These are phyloP conservation scores for Procambarus clarkii DNA, from an alignment of 1,140 invertebrate genomes.

Conservation along the genomic window DNA sequence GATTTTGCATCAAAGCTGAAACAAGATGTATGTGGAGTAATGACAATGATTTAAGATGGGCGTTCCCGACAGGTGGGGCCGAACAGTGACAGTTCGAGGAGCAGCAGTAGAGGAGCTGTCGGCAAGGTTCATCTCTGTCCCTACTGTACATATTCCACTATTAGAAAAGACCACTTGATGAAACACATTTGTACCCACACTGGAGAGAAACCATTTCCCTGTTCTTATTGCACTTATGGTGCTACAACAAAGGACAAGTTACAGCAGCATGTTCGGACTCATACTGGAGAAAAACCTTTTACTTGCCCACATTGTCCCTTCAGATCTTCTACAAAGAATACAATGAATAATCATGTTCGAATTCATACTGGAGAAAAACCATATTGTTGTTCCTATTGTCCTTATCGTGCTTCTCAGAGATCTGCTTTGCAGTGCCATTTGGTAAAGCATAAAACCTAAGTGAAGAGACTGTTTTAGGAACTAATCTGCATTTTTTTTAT, in stretches of 20 bases:
- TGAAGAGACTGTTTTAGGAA: too few relatives aligned
- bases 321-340: constrained; percentile 7
- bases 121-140: constrained; percentile 47
- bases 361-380: constrained; percentile 32
- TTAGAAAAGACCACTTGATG: constrained; percentile 51
- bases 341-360: background rate
- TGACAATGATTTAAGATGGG: constrained; percentile 32
- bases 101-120: constrained; percentile 22
- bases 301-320: constrained; percentile 22
- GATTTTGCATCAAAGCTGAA: too few relatives aligned
- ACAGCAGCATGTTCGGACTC: constrained; percentile 21
- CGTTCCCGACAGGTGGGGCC: constrained; percentile 50
- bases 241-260: constrained; percentile 37
- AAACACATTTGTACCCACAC: constrained; percentile 46
- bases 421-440: constrained; percentile 7
- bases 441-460: constrained; percentile 13
- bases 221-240: constrained; percentile 28
- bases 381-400: background rate
- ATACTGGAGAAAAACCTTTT: constrained; percentile 50
- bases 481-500: too few relatives aligned
- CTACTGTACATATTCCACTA: constrained; percentile 34
- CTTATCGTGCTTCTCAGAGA: constrained; percentile 16
- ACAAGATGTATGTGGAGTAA: too few relatives aligned
- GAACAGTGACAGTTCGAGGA: constrained; percentile 48
- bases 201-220: constrained; percentile 54